Evolutionary conservation across 2,113 vertebrate species (phyloP).

Genomic region (Sinocyclocheilus anophthalmus): DNA sequence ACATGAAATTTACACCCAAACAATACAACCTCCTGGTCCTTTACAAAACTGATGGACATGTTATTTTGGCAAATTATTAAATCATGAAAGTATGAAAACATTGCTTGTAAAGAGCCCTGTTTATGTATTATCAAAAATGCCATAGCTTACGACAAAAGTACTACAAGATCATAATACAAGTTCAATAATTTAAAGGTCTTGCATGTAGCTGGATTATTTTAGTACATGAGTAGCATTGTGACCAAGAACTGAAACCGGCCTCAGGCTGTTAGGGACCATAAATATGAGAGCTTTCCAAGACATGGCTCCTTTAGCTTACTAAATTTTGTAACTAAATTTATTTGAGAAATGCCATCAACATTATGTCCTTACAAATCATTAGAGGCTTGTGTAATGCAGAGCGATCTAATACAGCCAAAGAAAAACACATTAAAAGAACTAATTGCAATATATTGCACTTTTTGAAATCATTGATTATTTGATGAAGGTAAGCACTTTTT

Average conservation of each 20-base stretch:
- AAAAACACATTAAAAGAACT: slow-evolving; percentile 38
- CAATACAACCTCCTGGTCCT: neutral
- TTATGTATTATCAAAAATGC: neutral
- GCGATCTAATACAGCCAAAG: slow-evolving; percentile 22
- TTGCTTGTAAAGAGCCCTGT: neutral
- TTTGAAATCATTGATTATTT: slow-evolving; percentile 36
- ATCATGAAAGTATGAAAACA: neutral
- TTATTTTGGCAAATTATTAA: neutral
- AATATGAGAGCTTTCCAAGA: slow-evolving; percentile 29
- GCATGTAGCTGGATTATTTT: neutral
- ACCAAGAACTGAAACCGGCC: neutral
- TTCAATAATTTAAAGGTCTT: neutral
- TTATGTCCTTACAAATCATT: slow-evolving; percentile 38
- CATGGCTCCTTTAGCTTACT: slow-evolving; percentile 27
- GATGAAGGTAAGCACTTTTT: slow-evolving; percentile 25
- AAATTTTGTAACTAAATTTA: slow-evolving; percentile 30
- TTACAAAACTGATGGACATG: neutral
- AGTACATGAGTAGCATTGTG: slow-evolving; percentile 20
- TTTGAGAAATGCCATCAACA: slow-evolving; percentile 49
- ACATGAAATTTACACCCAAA: neutral
- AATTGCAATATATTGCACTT: slow-evolving; percentile 32
- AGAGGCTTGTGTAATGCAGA: slow-evolving; percentile 25
- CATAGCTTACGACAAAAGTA: neutral
- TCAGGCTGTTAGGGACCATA: slow-evolving; percentile 1
- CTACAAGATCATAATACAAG: neutral